Percentiles rank a stretch among this genome's conserved stretches.
phyloP scores from a whole-genome alignment of 2,113 vertebrate genomes.

The Notarius quadriscutis region DNA sequence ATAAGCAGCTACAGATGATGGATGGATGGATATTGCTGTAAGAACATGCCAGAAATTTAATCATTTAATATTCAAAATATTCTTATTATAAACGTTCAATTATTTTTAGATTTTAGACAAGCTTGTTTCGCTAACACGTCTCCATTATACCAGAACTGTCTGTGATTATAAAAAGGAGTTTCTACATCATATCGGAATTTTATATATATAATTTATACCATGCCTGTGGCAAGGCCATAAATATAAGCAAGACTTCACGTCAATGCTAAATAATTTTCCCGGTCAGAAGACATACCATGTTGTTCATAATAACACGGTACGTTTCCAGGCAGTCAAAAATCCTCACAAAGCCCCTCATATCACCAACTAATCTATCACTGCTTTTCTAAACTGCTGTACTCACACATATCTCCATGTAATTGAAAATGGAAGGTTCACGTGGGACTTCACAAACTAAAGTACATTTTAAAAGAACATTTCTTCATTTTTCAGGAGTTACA shows the following conservation, averaged over 20 bases:
- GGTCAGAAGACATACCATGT: neutral
- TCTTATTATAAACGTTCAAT: neutral
- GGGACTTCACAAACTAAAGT: slow-evolving; percentile 7
- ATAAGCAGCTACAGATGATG: too few relatives aligned
- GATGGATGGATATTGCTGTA: neutral
- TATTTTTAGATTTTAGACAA: too few relatives aligned
- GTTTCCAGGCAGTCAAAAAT: slow-evolving; percentile 18
- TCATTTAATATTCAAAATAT: neutral
- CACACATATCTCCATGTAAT: slow-evolving; percentile 14
- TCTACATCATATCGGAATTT: too few relatives aligned
- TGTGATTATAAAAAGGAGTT: too few relatives aligned
- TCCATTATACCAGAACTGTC: too few relatives aligned
- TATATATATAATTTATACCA: slow-evolving; percentile 5
- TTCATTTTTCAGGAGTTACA: slow-evolving; percentile 15
- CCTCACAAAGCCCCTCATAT: neutral
- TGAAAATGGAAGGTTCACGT: slow-evolving; percentile 27
- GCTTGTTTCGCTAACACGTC: too few relatives aligned
- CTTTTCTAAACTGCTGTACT: slow-evolving; percentile 25
- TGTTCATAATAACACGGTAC: neutral
- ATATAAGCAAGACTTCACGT: neutral
- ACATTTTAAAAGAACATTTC: slow-evolving; percentile 12
- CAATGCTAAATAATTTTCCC: slow-evolving; percentile 15
- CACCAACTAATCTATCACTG: slow-evolving; percentile 13
- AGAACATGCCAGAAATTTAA: neutral
- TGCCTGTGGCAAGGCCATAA: neutral